Base-by-base conservation (phyloP, 2,113 vertebrate species). In the Pollimyrus isidori region DNA sequence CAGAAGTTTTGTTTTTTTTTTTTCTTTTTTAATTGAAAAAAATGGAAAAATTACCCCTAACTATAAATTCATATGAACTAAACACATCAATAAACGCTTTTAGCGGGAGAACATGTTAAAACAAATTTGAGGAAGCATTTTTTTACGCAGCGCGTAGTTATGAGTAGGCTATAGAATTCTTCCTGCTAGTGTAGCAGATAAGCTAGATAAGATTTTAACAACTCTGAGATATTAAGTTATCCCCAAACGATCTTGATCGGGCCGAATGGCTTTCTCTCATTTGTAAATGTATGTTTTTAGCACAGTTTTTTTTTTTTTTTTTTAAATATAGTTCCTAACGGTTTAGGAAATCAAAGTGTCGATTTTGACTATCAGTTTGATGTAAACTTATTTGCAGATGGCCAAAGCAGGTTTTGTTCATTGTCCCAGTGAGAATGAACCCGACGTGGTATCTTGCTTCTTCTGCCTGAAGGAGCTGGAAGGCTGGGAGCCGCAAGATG, bases 381-480 rank as follows among this genome's bases (percentile, higher is more conserved):
- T 23, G 39, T 48, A 48, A 84, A 48, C 48, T 58, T 42, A 82
- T 45, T 56, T 91, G 87, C 92, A 97, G 96, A 97, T 97, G 96
- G 96, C 95, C 62, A 95, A 91, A 69, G 96, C 95, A 0, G 95
- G 96, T 4, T 97, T 97, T 87, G 90, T 97, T 85, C 96, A 97
- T 92, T 95, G 95, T 50, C 94, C 96, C 0, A 93, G 89, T 89
- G 92, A 92, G 91, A 94, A 94, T 56, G 94, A 94, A 90, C 95
- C 95, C 7, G 96, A 96, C 9, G 94, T 96, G 23, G 94, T 90
- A 13, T 96, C 95, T 88, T 96, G 96, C 91, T 96, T 97, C 93
- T 97, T 96, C 90, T 97, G 97, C 92, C 93, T 98, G 90, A 94
- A 95, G 6, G 97, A 97, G 83, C 90, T 96, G 26, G 95, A 96